Evolutionary conservation across 1,140 invertebrate species (phyloP).

Genomic region (Drosophila orosa): DNA sequence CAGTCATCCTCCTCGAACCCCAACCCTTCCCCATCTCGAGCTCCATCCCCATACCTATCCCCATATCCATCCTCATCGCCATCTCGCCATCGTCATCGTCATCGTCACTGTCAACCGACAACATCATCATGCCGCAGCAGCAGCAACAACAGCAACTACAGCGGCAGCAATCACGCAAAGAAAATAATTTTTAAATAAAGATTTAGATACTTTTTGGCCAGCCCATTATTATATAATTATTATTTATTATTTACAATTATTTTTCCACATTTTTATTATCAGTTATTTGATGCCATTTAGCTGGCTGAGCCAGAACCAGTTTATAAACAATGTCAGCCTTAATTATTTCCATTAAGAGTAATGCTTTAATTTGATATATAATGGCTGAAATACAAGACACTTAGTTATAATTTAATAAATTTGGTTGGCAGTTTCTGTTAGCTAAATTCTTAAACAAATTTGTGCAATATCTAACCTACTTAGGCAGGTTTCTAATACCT

Average conservation of each 20-base stretch:
- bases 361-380: background rate
- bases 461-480: background rate
- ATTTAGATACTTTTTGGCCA: no score
- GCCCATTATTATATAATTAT: background rate
- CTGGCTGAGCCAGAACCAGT: background rate
- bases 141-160: conserved; percentile 19
- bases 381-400: background rate
- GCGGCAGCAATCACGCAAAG: conserved; percentile 10
- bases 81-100: conserved; percentile 25
- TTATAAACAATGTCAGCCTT: background rate
- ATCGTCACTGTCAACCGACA: conserved; percentile 61
- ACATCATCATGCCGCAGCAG: conserved; percentile 71
- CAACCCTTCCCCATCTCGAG: background rate
- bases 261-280: background rate
- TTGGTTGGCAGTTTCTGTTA: background rate
- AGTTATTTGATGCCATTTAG: background rate
- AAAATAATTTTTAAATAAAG: background rate
- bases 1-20: conserved; percentile 35
- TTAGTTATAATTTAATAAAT: background rate
- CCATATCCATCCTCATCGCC: conserved; percentile 20
- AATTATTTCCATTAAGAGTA: background rate
- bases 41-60: conserved; percentile 5
- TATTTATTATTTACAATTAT: background rate
- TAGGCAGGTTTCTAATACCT: background rate
- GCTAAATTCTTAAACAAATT: background rate